These are phyloP conservation scores for Pseudococcus viburni DNA, from an alignment of 2,888 invertebrate species.

Conservation along the genomic window DNA sequence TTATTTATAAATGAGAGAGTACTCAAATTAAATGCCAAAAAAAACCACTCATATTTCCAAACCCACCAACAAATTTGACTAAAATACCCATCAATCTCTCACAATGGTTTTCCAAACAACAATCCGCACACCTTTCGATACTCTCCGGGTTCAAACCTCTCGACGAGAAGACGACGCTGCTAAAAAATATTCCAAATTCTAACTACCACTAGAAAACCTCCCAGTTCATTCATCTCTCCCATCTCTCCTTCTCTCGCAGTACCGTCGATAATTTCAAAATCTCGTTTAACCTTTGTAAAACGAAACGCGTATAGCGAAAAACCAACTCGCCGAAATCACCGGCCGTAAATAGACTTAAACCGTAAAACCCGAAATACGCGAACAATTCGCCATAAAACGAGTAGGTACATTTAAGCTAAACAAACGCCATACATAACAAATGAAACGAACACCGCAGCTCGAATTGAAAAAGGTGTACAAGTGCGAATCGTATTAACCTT, in stretches of 20 bases:
- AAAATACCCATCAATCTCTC: neutral
- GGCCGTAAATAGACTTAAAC: neutral
- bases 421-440: slow-evolving; percentile 10
- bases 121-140: neutral
- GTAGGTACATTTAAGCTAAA: slow-evolving; percentile 22
- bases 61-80: neutral
- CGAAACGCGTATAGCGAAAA: neutral
- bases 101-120: neutral
- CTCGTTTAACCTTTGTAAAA: slow-evolving; percentile 10
- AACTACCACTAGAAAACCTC: neutral
- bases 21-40: too few species aligned
- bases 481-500: slow-evolving; percentile 31
- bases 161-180: neutral
- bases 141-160: neutral
- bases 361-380: neutral
- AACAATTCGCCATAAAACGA: slow-evolving; percentile 1
- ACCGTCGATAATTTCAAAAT: slow-evolving; percentile 2
- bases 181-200: neutral
- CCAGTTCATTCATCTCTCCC: slow-evolving; percentile 13
- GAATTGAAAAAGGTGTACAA: slow-evolving; percentile 27
- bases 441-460: neutral
- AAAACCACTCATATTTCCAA: neutral
- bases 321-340: slow-evolving; percentile 1
- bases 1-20: too few species aligned
- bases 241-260: neutral